A percentile compares a stretch with the other conserved stretches of the same genome.
Evolutionary conservation across 2,888 invertebrate genomes (phyloP).

Genomic region (Ganaspis brasiliensis): DNA sequence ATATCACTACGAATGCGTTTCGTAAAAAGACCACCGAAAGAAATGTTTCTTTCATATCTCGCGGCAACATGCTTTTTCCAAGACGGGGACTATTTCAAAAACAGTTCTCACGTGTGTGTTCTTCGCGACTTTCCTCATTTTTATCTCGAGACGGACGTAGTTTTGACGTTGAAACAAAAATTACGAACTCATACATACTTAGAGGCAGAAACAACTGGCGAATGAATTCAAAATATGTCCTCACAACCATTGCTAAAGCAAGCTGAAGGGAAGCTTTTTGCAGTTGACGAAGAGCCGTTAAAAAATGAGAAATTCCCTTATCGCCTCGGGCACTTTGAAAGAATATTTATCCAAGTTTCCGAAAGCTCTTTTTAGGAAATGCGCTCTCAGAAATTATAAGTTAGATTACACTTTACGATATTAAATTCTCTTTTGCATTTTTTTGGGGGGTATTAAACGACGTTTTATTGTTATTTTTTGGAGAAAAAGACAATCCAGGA

Average conservation of each 20-base stretch:
- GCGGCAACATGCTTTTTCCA: slow-evolving; percentile 37
- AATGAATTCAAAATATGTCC: slow-evolving; percentile 31
- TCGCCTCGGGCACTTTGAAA: slow-evolving; percentile 3
- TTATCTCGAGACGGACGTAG: not conserved
- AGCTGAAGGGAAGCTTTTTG: slow-evolving; percentile 1
- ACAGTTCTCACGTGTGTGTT: slow-evolving; percentile 12
- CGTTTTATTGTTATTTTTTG: too few relatives aligned
- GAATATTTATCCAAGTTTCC: slow-evolving; percentile 3
- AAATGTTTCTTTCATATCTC: slow-evolving; percentile 45
- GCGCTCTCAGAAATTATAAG: not conserved
- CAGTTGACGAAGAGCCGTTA: slow-evolving; percentile 17
- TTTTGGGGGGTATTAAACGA: too few relatives aligned
- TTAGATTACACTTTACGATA: not conserved
- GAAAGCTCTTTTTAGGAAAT: not conserved
- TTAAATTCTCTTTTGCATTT: too few relatives aligned
- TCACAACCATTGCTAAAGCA: too few relatives aligned
- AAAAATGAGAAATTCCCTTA: slow-evolving; percentile 25
- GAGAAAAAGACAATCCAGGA: too few relatives aligned
- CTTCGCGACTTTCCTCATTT: slow-evolving; percentile 13
- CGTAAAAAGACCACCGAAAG: slow-evolving; percentile 19
- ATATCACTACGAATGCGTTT: slow-evolving; percentile 40
- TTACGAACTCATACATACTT: slow-evolving; percentile 20
- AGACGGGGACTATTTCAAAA: slow-evolving; percentile 39
- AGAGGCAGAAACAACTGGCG: slow-evolving; percentile 21
- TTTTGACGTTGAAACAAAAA: slow-evolving; percentile 28